Evolutionary conservation across 1,140 invertebrate genomes (phyloP).

Genomic region (Cotesia chilonis): DNA sequence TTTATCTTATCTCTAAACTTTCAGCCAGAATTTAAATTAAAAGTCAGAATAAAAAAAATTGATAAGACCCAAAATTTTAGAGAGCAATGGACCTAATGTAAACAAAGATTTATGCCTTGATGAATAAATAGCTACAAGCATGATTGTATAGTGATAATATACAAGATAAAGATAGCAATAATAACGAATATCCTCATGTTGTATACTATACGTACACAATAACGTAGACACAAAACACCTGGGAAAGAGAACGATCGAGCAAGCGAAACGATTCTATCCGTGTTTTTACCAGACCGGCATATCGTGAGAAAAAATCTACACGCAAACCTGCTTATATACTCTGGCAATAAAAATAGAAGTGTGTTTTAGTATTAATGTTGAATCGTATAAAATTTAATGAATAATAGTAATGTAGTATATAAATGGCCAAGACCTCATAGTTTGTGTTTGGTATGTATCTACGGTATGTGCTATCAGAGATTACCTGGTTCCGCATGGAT

Average conservation of each 20-base stretch:
- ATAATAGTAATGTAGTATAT: not conserved
- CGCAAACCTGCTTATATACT: not conserved
- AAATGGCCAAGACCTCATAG: conserved; percentile 20
- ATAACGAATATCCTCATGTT: not conserved
- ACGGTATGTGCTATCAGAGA: not conserved
- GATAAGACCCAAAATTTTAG: no score
- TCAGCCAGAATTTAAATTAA: no score
- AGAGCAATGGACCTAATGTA: no score
- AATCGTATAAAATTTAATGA: not conserved
- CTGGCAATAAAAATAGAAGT: not conserved
- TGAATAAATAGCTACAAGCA: not conserved
- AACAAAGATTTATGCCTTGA: not conserved
- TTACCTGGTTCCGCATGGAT: conserved; percentile 9
- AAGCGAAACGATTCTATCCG: conserved; percentile 9
- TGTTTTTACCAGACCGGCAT: not conserved
- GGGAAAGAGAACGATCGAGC: conserved; percentile 27
- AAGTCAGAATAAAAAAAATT: no score
- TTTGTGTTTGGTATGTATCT: not conserved
- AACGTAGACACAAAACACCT: not conserved
- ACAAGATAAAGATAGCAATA: not conserved
- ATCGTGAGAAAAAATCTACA: conserved; percentile 34
- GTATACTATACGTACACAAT: not conserved
- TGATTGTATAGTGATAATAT: no score
- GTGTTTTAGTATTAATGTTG: not conserved
- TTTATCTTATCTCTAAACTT: no score